Percentiles rank a stretch among this genome's conserved stretches.
Conservation (phyloP, 2,888 invertebrate genomes). For the Stenotaenia linearis region DNA sequence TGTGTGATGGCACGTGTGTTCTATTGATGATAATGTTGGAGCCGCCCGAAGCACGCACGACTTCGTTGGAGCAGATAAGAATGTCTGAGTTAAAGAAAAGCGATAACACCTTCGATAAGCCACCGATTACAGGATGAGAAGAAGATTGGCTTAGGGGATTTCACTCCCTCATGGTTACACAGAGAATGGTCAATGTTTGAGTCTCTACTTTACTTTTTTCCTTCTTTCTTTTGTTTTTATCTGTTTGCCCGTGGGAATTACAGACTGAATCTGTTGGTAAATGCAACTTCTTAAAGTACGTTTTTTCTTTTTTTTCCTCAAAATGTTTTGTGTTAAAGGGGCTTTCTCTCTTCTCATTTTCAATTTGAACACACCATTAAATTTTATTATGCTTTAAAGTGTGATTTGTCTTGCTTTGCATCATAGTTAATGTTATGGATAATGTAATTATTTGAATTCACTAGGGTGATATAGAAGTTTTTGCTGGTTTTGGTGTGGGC, state of each 20-base stretch:
- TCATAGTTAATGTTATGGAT: too few species aligned
- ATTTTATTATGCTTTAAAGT: too few species aligned
- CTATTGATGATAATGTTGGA: background rate
- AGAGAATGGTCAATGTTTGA: background rate
- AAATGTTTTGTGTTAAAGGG: too few species aligned
- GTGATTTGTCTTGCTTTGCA: too few species aligned
- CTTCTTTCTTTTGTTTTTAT: background rate
- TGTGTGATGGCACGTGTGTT: constrained; percentile 1
- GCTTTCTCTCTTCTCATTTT: too few species aligned
- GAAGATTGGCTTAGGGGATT: constrained; percentile 1
- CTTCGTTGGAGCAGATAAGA: background rate
- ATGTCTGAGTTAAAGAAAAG: background rate
- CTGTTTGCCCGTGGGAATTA: background rate
- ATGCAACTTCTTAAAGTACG: too few species aligned
- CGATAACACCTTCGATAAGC: background rate
- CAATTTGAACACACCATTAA: too few species aligned
- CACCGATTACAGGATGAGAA: background rate
- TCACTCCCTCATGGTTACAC: background rate
- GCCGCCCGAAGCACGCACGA: background rate
- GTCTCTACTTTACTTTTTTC: background rate
- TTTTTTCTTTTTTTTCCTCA: too few species aligned
- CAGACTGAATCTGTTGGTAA: background rate
- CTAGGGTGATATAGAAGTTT: too few species aligned
- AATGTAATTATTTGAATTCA: too few species aligned
- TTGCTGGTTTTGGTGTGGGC: too few species aligned